Percentiles rank a stretch among this genome's conserved stretches.
Evolutionary conservation across 2,888 invertebrate species (phyloP).

Genomic region (Tenthredo scrophulariae): DNA sequence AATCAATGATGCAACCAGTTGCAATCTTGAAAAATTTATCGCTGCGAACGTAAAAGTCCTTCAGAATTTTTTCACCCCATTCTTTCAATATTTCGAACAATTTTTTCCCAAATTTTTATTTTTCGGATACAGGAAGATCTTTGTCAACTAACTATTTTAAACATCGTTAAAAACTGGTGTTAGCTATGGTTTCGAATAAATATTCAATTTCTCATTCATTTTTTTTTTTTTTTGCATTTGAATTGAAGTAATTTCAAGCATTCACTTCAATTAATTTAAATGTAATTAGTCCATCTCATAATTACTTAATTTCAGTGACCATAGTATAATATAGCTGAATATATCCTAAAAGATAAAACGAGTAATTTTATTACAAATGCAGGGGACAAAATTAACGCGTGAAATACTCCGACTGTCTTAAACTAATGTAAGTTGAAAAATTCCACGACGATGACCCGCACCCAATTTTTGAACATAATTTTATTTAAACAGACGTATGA

Average conservation of each 20-base stretch:
- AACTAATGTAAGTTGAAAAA: background rate
- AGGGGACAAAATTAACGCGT: background rate
- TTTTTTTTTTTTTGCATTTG: background rate
- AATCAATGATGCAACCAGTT: background rate
- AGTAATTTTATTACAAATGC: background rate
- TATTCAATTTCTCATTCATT: background rate
- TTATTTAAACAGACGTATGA: background rate
- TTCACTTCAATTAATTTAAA: background rate
- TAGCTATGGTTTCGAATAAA: background rate
- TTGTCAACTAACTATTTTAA: background rate
- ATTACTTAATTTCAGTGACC: conserved; percentile 18
- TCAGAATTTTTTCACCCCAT: too few species aligned
- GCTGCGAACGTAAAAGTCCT: too few species aligned
- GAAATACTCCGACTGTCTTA: background rate
- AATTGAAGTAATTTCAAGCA: background rate
- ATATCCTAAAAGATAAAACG: background rate
- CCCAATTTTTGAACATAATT: background rate
- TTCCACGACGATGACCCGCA: background rate
- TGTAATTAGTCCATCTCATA: background rate
- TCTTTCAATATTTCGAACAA: too few species aligned
- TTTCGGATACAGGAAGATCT: background rate
- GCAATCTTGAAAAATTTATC: background rate
- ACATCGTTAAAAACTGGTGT: background rate
- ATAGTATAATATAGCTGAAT: background rate
- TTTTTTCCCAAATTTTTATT: too few species aligned